Evolutionary conservation across 2,113 vertebrate species (phyloP), one percentile per base, ranked within the genome.

Genomic region (Haliaeetus leucogaster): DNA sequence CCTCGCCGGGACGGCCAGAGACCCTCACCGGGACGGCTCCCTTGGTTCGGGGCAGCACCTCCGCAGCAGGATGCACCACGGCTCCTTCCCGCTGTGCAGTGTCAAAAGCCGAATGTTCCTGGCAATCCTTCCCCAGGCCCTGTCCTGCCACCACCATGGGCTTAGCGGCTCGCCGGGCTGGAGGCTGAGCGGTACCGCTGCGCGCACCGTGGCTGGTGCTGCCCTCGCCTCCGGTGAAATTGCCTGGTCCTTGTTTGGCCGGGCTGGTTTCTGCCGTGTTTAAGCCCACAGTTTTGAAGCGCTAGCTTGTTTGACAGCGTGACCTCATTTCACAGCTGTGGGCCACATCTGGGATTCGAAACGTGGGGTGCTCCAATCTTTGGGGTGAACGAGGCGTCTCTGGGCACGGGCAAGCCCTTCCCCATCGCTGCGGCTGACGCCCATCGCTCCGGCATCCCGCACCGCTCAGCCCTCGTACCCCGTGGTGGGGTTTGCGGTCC

Each of bases 21-120:
- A 7, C 36, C 38, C 48, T 45, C 8, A 0, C 27, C 2, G 3
- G 70, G 6, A 3, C 6, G 3, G 13, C 11, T 26, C 36, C 36
- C 26, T 16, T 13, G 16, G 3, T 71, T 27, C 1, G 7, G 56
- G 34, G 40, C 47, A 38, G 34, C 38, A 6, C 7, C 74, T 42
- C 36, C 1, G 20, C 61, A 16, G 62, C 56, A 4, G 23, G 58
- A 10, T 4, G 36, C 21, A 25, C 7, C 21, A 3, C 26, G 5
- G n/a, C 63, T 68, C 79, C 52, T 36, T 56, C 52, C 34, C 4
- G 4, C 50, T 9, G 7, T 7, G 12, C 21, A 7, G 79, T 9
- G 6, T 26, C 34, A 11, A 27, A 48, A 70, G n/a, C 43, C 2
- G 11, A 13, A 29, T 4, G 29, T 29, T 47, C 7, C 1, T 2